These are phyloP conservation scores for Oscheius sp. DNA, from an alignment of 2,888 invertebrate genomes.

Conservation along the genomic window DNA sequence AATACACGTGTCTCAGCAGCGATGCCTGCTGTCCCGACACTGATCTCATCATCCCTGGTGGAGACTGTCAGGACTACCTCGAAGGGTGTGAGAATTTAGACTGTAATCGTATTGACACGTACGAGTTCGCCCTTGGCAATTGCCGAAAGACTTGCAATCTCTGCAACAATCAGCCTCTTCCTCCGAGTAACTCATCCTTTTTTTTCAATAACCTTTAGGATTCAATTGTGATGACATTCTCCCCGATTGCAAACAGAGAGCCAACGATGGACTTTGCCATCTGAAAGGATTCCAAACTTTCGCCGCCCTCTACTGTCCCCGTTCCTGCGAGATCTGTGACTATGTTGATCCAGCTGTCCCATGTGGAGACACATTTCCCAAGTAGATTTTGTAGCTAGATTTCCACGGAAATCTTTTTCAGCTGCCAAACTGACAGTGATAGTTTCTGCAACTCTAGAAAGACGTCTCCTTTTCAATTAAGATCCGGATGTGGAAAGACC, in stretches of 20 bases:
- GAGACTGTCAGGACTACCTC: slow-evolving; percentile 37
- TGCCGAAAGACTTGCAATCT: slow-evolving; percentile 45
- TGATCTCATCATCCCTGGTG: slow-evolving; percentile 31
- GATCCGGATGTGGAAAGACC: slow-evolving; percentile 41
- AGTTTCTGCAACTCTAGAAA: slow-evolving; percentile 36
- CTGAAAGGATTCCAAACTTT: slow-evolving; percentile 40
- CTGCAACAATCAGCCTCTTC: slow-evolving; percentile 34
- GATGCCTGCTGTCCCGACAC: slow-evolving; percentile 36
- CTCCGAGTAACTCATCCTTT: slow-evolving; percentile 2
- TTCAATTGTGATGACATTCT: slow-evolving; percentile 44
- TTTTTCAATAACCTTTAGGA: slow-evolving; percentile 27
- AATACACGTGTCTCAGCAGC: slow-evolving; percentile 36
- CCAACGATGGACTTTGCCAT: slow-evolving; percentile 29
- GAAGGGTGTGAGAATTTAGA: slow-evolving; percentile 34
- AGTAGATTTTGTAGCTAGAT: slow-evolving; percentile 18
- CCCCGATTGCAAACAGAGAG: slow-evolving; percentile 40
- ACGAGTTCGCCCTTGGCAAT: slow-evolving; percentile 45
- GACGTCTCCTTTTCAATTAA: slow-evolving; percentile 42
- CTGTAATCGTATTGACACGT: slow-evolving; percentile 37
- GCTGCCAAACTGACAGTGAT: slow-evolving; percentile 38
- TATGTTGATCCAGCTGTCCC: slow-evolving; percentile 33
- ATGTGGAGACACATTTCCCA: slow-evolving; percentile 38
- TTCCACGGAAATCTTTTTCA: slow-evolving; percentile 19
- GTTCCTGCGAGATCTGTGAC: slow-evolving; percentile 38
- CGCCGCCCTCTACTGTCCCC: slow-evolving; percentile 48